Percentiles rank a stretch among this genome's conserved stretches.
These are phyloP conservation scores for Alca torda DNA, from an alignment of 2,797 vertebrate species.

Conservation along the genomic window DNA sequence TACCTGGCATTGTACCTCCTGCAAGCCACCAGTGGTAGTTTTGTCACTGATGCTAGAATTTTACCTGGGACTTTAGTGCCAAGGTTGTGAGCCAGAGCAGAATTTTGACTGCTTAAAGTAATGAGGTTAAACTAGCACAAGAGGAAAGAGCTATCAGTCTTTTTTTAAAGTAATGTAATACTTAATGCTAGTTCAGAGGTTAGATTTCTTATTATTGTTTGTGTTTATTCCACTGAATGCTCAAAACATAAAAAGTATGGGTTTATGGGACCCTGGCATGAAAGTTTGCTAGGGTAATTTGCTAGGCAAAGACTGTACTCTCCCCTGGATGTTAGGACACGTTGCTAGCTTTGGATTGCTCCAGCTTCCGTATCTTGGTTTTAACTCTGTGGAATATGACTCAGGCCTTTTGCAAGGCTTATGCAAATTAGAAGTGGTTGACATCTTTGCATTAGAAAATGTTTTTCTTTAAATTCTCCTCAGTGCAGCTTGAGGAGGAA, in stretches of 20 bases:
- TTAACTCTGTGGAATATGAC: background rate
- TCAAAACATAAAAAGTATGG: background rate
- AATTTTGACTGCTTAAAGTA: background rate
- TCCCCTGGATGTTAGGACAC: background rate
- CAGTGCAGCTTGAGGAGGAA: background rate
- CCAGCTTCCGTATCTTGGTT: background rate
- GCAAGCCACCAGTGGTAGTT: background rate
- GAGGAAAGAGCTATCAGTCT: background rate
- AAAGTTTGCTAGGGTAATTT: background rate
- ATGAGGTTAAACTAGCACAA: background rate
- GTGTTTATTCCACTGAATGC: background rate
- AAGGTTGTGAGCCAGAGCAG: background rate
- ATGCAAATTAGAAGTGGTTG: background rate
- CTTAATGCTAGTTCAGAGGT: background rate
- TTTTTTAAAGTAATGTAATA: background rate
- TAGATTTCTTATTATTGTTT: background rate
- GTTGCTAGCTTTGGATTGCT: background rate
- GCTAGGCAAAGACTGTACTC: rapidly evolving
- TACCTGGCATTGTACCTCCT: background rate
- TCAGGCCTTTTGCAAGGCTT: background rate
- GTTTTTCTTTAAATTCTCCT: background rate
- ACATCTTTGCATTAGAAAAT: background rate
- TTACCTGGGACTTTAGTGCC: background rate
- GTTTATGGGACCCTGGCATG: background rate
- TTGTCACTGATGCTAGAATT: background rate